Base-by-base conservation (phyloP, 2,888 invertebrate genomes). In the Cryptocheilus praepositus region DNA sequence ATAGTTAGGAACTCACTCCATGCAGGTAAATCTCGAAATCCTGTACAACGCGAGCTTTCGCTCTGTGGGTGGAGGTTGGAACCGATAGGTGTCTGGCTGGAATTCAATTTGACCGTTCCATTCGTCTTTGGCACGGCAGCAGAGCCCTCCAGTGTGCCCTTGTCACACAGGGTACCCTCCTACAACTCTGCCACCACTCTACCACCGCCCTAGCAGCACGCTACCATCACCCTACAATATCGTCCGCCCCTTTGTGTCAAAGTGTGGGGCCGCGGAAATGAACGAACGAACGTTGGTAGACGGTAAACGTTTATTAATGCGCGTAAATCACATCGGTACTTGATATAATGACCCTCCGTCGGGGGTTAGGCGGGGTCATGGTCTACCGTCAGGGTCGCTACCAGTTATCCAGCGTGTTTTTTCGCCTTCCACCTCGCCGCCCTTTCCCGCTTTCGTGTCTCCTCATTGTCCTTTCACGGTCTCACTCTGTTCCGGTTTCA, bases 31-130 rank as follows among this genome's bases (percentile, higher is more conserved):
- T 68, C 63, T 36, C 28, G 57, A 56, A 59, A 55, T 53, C 22
- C 46, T 36, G 53, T 44, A 28, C 28, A 61, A 45, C 3, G 55
- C 36, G 28, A 25, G 45, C 19, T 18, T n/a, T 28, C n/a, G 16
- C 19, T 7, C 7, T 11, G 13, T 3, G 49, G 46, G 11, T n/a
- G 46, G 19, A 28, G 44, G 25, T 25, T n/a, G 46, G 16, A 44
- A 36, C 53, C 61, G 62, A 74, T 74, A 68, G 77, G 74, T 78
- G 80, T 81, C 78, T 79, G 72, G 68, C 69, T 74, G 84, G 84
- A 85, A 85, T 85, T 82, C 83, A 85, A 85, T 85, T 85, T 85
- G 85, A 85, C 85, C 79, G 82, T 78, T 81, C 81, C 80, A 81
- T 79, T 70, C 80, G 76, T 78, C 81, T 77, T 77, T 55, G 63